A percentile compares a stretch with the other conserved stretches of the same genome.
Conservation (phyloP, 2,888 invertebrate genomes). For the Melanophora roralis region DNA sequence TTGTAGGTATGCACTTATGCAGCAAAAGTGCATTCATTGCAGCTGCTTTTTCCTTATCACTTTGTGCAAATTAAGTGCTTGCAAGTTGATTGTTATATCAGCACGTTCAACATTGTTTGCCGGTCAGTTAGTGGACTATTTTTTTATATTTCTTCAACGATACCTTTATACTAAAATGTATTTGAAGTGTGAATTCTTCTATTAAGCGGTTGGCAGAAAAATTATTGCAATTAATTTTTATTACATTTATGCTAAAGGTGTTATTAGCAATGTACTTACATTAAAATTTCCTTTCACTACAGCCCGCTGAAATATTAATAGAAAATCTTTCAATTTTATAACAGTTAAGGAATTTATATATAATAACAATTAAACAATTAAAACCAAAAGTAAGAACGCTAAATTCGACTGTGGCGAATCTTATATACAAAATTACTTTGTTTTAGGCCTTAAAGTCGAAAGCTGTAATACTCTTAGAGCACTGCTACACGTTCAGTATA, state of each 20-base stretch:
- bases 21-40: constrained; percentile 20
- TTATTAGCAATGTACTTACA: constrained; percentile 13
- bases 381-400: neutral
- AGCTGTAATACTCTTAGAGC: too few species aligned
- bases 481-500: too few species aligned
- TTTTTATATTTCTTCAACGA: constrained; percentile 1
- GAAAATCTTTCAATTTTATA: too few species aligned
- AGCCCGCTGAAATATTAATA: neutral
- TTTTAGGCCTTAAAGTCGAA: too few species aligned
- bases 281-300: constrained; percentile 38
- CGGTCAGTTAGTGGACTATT: constrained; percentile 38
- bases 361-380: too few species aligned
- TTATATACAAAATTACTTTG: too few species aligned
- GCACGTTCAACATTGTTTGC: constrained; percentile 39
- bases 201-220: neutral
- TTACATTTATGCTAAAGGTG: neutral
- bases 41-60: neutral
- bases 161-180: constrained; percentile 18
- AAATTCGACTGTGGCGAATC: too few species aligned
- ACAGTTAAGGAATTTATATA: too few species aligned
- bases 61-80: constrained; percentile 8
- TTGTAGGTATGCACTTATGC: constrained; percentile 38
- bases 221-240: constrained; percentile 6
- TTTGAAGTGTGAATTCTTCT: constrained; percentile 31
- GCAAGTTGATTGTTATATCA: constrained; percentile 42